Evolutionary conservation across 2,797 vertebrate genomes (phyloP).

Genomic region (Nothura maculosa): DNA sequence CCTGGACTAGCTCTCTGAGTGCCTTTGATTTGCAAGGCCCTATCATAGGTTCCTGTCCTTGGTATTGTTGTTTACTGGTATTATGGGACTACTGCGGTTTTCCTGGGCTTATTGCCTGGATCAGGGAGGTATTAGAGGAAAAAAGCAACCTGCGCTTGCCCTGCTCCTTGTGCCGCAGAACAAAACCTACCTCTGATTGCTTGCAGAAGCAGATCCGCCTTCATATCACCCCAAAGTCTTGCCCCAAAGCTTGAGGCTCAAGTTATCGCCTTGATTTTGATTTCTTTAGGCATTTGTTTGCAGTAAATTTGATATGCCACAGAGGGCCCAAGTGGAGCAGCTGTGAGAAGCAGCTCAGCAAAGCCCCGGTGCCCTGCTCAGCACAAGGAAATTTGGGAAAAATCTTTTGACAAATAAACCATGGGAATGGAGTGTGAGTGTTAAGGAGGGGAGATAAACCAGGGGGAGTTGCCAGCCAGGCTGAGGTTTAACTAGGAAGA

Average conservation of each 20-base stretch:
- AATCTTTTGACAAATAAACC: neutral
- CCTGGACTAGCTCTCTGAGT: neutral
- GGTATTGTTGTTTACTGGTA: neutral
- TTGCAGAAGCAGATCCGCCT: neutral
- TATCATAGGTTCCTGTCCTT: neutral
- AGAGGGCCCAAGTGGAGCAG: neutral
- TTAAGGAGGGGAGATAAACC: neutral
- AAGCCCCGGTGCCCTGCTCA: neutral
- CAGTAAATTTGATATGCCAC: neutral
- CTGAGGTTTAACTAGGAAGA: neutral
- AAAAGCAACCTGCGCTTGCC: neutral
- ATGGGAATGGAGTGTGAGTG: fast-evolving
- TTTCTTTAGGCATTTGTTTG: neutral
- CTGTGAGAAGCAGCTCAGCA: neutral
- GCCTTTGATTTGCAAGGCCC: neutral
- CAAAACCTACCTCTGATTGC: neutral
- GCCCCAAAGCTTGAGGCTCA: neutral
- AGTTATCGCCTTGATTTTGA: neutral
- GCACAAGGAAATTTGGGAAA: neutral
- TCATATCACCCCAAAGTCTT: neutral
- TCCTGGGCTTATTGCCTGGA: neutral
- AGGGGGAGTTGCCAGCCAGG: neutral
- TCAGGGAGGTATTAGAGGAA: neutral
- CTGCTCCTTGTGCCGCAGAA: neutral
- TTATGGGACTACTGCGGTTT: neutral